Evolutionary conservation across 1,140 invertebrate genomes (phyloP).

Genomic region (Aplysia californica): DNA sequence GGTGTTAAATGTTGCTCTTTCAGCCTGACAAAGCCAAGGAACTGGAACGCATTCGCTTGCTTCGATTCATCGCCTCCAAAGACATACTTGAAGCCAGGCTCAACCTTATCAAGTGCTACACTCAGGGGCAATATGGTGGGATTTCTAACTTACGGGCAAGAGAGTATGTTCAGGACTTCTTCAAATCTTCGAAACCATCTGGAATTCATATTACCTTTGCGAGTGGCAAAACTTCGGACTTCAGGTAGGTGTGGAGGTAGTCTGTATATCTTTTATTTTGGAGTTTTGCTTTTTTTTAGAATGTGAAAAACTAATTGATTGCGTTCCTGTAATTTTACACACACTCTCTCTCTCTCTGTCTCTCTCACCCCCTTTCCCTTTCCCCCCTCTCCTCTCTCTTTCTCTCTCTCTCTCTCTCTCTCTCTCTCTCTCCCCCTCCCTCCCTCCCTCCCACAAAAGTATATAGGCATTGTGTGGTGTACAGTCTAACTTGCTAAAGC

Average conservation of each 20-base stretch:
- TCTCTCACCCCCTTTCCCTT: too few relatives aligned
- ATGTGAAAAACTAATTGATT: background rate
- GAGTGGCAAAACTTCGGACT: constrained; percentile 58
- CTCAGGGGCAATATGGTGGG: constrained; percentile 54
- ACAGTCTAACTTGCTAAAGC: too few relatives aligned
- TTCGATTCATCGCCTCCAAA: constrained; percentile 51
- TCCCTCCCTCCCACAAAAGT: too few relatives aligned
- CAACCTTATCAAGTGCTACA: constrained; percentile 55
- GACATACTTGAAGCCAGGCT: constrained; percentile 49
- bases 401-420: too few relatives aligned
- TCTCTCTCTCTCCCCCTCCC: too few relatives aligned
- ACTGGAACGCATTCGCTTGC: constrained; percentile 51
- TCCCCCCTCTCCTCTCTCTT: too few relatives aligned
- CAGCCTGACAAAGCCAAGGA: constrained; percentile 21
- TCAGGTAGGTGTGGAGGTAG: constrained; percentile 65
- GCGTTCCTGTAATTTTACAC: background rate
- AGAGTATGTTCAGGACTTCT: constrained; percentile 50
- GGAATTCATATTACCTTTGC: constrained; percentile 55
- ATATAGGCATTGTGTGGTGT: too few relatives aligned
- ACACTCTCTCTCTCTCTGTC: background rate
- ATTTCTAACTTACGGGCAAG: constrained; percentile 50
- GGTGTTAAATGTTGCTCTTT: too few relatives aligned
- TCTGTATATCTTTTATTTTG: too few relatives aligned
- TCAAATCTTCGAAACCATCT: constrained; percentile 54
- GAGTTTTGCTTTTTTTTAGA: too few relatives aligned